Evolutionary conservation across 2,797 vertebrate species (phyloP).

Genomic region (Syndactyla subalaris): DNA sequence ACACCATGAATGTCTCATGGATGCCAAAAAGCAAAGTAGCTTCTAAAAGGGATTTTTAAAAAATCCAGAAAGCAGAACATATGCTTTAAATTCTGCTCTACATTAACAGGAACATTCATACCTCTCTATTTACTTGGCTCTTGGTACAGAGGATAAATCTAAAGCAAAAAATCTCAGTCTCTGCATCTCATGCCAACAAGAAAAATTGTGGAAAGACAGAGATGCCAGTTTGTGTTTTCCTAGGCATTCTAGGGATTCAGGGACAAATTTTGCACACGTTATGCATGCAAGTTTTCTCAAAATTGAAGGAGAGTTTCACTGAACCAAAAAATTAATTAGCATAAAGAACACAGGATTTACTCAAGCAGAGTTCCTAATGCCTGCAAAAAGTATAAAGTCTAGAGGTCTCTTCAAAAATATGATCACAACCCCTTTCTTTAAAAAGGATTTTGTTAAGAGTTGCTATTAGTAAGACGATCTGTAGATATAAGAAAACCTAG

Average conservation of each 20-base stretch:
- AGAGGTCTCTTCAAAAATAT: background rate
- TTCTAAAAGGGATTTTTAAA: background rate
- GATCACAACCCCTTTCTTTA: background rate
- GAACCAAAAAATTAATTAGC: background rate
- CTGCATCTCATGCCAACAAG: background rate
- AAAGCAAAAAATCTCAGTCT: background rate
- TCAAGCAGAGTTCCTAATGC: background rate
- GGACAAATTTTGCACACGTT: background rate
- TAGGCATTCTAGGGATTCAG: background rate
- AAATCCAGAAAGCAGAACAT: background rate
- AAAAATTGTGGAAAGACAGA: background rate
- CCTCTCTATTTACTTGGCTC: conserved; percentile 38
- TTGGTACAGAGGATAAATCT: background rate
- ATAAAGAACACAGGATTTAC: background rate
- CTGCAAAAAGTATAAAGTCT: background rate
- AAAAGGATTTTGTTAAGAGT: background rate
- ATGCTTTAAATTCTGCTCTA: conserved; percentile 8
- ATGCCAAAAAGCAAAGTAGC: background rate
- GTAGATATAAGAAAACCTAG: background rate
- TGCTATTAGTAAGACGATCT: background rate
- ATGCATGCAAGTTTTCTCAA: background rate
- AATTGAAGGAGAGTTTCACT: background rate
- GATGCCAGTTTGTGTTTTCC: background rate
- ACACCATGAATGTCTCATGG: background rate
- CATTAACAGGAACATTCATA: conserved; percentile 34